Percentiles rank a stretch among this genome's conserved stretches.
phyloP scores from a whole-genome alignment of 2,113 vertebrate genomes.

The Odontesthes bonariensis region DNA sequence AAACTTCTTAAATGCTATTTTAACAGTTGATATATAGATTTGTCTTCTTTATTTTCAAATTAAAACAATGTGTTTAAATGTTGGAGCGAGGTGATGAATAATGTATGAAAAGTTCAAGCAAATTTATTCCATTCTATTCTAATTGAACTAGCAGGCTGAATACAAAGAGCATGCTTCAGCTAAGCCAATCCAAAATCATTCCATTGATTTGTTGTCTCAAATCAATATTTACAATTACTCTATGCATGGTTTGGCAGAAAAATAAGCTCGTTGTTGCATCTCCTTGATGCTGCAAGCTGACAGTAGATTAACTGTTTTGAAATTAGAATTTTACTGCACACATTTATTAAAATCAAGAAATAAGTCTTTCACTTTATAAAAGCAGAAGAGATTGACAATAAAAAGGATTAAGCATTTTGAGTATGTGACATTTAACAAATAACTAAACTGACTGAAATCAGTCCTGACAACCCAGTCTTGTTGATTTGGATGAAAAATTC shows the following conservation, averaged over 20 bases:
- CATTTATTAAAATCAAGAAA: constrained; percentile 8
- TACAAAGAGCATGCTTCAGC: constrained; percentile 65
- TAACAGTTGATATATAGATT: constrained; percentile 14
- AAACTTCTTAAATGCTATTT: constrained; percentile 45
- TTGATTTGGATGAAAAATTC: not conserved
- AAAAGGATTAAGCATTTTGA: not conserved
- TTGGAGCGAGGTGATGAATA: constrained; percentile 53
- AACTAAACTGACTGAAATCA: not conserved
- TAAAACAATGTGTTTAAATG: constrained; percentile 53
- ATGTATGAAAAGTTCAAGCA: constrained; percentile 67
- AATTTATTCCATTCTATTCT: constrained; percentile 68
- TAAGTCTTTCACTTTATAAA: not conserved
- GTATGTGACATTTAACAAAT: not conserved
- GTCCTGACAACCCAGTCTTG: not conserved
- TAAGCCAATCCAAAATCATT: constrained; percentile 65
- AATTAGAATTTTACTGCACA: constrained; percentile 11
- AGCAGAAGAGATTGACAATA: not conserved
- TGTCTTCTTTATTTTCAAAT: constrained; percentile 49
- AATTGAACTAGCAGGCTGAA: constrained; percentile 65
- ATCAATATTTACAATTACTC: constrained; percentile 74
- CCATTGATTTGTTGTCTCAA: constrained; percentile 56
- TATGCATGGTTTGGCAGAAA: constrained; percentile 36
- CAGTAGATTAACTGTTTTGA: not conserved
- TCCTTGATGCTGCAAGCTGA: not conserved
- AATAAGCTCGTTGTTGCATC: constrained; percentile 7